Conservation (phyloP, 2,797 vertebrate species). For the Micrastur ruficollis region DNA sequence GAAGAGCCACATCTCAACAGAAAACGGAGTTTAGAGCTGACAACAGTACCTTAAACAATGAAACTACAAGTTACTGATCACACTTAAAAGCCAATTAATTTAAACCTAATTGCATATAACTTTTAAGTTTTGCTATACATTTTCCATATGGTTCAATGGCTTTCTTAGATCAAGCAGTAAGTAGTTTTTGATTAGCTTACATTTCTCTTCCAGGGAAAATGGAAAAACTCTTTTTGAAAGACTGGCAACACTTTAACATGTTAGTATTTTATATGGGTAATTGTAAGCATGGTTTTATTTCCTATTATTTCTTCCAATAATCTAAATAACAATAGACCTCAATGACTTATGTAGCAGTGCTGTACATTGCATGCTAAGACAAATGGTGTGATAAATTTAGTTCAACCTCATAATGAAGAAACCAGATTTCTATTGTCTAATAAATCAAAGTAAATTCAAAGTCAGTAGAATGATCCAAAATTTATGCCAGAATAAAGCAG, state of each 20-base stretch:
- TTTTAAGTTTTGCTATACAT: not conserved
- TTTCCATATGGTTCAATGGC: not conserved
- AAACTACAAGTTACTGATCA: not conserved
- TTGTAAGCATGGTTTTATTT: not conserved
- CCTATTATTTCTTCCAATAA: not conserved
- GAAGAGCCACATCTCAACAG: not conserved
- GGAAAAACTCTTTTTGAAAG: not conserved
- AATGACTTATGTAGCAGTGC: not conserved
- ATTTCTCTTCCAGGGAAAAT: not conserved
- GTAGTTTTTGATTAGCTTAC: not conserved
- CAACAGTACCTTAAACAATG: not conserved
- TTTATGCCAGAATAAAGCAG: not conserved
- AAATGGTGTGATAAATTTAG: not conserved
- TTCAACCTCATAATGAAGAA: not conserved
- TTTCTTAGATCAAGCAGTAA: not conserved
- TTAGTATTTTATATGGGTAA: not conserved
- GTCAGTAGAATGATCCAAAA: not conserved
- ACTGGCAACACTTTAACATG: not conserved
- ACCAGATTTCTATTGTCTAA: not conserved
- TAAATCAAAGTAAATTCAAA: not conserved
- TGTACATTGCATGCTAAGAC: not conserved
- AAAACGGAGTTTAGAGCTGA: not conserved
- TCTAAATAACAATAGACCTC: not conserved
- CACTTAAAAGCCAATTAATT: not conserved
- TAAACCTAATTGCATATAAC: not conserved